Percentiles rank a stretch among this genome's conserved stretches.
Evolutionary conservation across 2,888 invertebrate genomes (phyloP).

Genomic region (Idaea dimidiata): DNA sequence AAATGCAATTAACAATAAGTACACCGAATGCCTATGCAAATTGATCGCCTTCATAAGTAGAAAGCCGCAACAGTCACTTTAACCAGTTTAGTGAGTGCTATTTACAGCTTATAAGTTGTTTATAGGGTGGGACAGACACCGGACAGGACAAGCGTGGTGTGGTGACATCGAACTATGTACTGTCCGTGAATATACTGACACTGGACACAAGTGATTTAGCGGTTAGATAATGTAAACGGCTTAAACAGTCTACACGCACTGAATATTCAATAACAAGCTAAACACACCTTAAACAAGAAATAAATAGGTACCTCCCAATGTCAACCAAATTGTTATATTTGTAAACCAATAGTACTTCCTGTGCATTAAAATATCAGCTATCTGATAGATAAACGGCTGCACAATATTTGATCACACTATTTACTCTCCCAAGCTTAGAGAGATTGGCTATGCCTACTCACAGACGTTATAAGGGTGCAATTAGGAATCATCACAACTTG

Average conservation of each 20-base stretch:
- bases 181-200: background rate
- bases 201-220: constrained; percentile 7
- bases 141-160: constrained; percentile 37
- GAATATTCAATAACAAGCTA: background rate
- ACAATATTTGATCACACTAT: constrained; percentile 29
- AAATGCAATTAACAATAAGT: constrained; percentile 9
- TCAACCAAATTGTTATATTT: background rate
- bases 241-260: background rate
- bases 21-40: background rate
- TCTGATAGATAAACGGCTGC: constrained; percentile 17
- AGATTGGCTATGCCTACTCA: background rate
- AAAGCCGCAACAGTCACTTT: constrained; percentile 15
- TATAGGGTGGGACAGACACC: constrained; percentile 23
- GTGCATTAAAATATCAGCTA: background rate
- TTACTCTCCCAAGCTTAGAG: constrained; percentile 11
- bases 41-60: background rate
- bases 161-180: constrained; percentile 23
- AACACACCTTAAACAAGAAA: background rate
- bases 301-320: background rate
- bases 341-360: background rate
- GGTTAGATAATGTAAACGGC: background rate
- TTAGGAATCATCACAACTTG: background rate
- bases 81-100: constrained; percentile 27
- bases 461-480: background rate
- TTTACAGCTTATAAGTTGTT: constrained; percentile 24